Evolutionary conservation across 2,113 vertebrate genomes (phyloP).

Genomic region (Chaenogobius annularis): DNA sequence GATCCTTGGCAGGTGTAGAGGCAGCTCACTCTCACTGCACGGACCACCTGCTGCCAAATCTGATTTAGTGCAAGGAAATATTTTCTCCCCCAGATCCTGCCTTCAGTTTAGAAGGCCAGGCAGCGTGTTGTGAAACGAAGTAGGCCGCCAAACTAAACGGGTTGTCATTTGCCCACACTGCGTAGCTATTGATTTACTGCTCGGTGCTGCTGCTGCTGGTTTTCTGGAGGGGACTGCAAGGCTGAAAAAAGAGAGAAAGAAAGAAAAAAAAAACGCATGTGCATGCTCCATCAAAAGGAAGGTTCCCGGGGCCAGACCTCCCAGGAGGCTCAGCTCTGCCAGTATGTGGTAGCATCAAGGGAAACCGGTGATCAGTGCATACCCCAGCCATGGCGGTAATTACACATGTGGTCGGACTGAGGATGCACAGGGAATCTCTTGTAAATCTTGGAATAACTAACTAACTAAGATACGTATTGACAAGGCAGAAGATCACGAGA

Average conservation of each 20-base stretch:
- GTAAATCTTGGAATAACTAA: neutral
- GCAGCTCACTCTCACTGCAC: slow-evolving; percentile 64
- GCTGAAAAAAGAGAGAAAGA: slow-evolving; percentile 37
- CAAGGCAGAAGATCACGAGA: too few relatives aligned
- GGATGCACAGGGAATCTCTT: neutral
- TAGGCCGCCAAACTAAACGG: slow-evolving; percentile 79
- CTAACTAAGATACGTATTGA: too few relatives aligned
- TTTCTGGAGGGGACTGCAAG: slow-evolving; percentile 70
- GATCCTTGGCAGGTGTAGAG: slow-evolving; percentile 61
- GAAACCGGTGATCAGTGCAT: slow-evolving; percentile 47
- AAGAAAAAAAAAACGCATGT: slow-evolving; percentile 42
- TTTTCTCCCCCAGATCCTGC: slow-evolving; percentile 68
- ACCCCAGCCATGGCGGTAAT: slow-evolving; percentile 42
- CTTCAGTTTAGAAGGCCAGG: slow-evolving; percentile 73
- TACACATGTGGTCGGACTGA: slow-evolving; percentile 24
- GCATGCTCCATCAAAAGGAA: slow-evolving; percentile 66
- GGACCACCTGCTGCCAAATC: slow-evolving; percentile 76
- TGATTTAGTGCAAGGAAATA: slow-evolving; percentile 78
- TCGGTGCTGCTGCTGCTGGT: slow-evolving; percentile 59
- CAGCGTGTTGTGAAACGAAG: slow-evolving; percentile 78
- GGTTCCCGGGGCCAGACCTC: slow-evolving; percentile 59
- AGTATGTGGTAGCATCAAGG: slow-evolving; percentile 42
- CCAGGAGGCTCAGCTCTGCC: slow-evolving; percentile 45
- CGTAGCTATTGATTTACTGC: slow-evolving; percentile 80
- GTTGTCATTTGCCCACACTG: slow-evolving; percentile 79